A percentile compares a stretch with the other conserved stretches of the same genome.
These are phyloP conservation scores for Lymantria dispar DNA, from an alignment of 2,888 invertebrate genomes.

Conservation along the genomic window DNA sequence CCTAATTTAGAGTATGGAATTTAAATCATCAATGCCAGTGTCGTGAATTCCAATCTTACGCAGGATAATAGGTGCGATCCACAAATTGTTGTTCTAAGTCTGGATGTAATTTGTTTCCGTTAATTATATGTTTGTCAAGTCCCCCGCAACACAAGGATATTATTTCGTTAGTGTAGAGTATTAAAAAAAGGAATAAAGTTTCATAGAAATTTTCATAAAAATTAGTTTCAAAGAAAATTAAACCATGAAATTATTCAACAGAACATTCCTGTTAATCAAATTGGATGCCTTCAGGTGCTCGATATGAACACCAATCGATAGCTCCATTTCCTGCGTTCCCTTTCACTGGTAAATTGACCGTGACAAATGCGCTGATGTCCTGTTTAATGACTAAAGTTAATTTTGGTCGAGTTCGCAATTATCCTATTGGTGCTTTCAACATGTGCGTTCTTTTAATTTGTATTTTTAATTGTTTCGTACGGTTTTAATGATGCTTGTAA, in stretches of 20 bases:
- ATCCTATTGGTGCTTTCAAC: conserved; percentile 28
- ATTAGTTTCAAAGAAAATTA: neutral
- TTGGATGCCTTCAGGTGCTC: conserved; percentile 10
- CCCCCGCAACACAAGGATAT: no score
- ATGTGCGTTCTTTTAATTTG: conserved; percentile 16
- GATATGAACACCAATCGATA: conserved; percentile 13
- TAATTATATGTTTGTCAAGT: no score
- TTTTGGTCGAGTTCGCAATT: conserved; percentile 32
- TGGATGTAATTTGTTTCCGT: no score
- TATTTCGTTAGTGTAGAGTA: no score
- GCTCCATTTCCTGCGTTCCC: conserved; percentile 31
- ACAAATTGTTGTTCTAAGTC: no score
- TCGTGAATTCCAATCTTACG: no score
- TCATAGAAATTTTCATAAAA: no score
- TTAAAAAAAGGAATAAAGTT: no score
- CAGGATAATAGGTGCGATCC: no score
- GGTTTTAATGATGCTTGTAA: no score
- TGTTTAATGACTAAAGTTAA: conserved; percentile 54
- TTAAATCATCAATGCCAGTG: no score
- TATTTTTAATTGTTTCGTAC: conserved; percentile 3
- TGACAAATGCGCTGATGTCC: conserved; percentile 48
- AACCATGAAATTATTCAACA: conserved; percentile 4
- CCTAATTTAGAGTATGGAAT: no score
- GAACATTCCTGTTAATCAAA: conserved; percentile 21
- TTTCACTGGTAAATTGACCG: conserved; percentile 51